phyloP scores from a whole-genome alignment of 2,113 vertebrate species.

The Alexandromys fortis region DNA sequence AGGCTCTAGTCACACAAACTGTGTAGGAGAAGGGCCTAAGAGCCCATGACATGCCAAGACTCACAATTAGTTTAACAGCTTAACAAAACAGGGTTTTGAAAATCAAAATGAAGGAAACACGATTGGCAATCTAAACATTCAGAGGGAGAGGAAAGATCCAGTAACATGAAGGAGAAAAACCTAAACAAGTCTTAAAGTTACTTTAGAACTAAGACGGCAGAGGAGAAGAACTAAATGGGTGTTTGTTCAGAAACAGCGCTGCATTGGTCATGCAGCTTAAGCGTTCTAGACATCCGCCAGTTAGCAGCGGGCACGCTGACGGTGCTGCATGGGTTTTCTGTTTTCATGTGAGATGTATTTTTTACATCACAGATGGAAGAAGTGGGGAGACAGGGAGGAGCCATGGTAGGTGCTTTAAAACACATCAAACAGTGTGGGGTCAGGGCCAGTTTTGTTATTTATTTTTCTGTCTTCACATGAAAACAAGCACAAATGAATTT shows the following conservation, averaged over 20 bases:
- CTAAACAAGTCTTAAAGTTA: constrained; percentile 14
- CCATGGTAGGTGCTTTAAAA: neutral
- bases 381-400: neutral
- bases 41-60: neutral
- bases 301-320: neutral
- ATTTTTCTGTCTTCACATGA: neutral
- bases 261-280: neutral
- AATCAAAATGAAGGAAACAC: neutral
- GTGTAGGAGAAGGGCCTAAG: neutral
- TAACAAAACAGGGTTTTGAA: neutral
- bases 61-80: neutral
- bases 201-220: neutral
- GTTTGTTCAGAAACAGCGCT: constrained; percentile 4
- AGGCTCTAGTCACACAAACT: neutral
- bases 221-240: neutral
- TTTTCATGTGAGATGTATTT: neutral
- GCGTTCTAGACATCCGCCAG: neutral
- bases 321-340: neutral
- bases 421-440: neutral
- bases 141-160: neutral
- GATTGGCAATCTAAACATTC: neutral
- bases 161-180: constrained; percentile 12
- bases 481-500: neutral
- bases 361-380: neutral
- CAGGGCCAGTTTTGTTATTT: neutral